Percentiles rank a stretch among this genome's conserved stretches.
phyloP scores from a whole-genome alignment of 35 echinoderm and acorn worm species.

The Heliocidaris erythrogramma region DNA sequence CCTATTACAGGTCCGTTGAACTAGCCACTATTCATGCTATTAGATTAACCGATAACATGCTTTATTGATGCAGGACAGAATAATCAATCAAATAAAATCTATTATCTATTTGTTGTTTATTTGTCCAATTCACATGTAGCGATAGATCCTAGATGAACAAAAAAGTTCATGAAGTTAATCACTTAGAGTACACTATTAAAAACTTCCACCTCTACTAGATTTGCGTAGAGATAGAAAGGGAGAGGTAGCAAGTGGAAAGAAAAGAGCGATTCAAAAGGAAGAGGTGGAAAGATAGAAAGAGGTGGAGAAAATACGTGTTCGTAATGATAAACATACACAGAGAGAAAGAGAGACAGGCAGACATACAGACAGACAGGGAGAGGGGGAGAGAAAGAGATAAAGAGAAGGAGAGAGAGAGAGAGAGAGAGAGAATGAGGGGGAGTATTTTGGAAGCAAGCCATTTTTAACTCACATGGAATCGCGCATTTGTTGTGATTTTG shows the following conservation, averaged over 20 bases:
- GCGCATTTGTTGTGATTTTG: too few relatives aligned
- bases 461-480: too few relatives aligned
- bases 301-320: too few relatives aligned
- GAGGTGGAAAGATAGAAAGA: too few relatives aligned
- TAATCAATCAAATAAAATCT: not conserved
- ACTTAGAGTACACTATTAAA: not conserved
- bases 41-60: not conserved
- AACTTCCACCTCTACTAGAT: not conserved
- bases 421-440: too few relatives aligned
- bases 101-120: not conserved
- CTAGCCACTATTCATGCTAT: not conserved
- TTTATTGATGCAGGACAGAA: not conserved
- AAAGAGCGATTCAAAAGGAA: not conserved
- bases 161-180: constrained; percentile 3
- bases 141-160: not conserved
- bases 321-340: too few relatives aligned
- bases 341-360: too few relatives aligned
- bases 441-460: too few relatives aligned
- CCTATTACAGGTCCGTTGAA: not conserved
- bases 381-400: too few relatives aligned
- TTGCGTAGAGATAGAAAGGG: not conserved
- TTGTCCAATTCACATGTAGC: not conserved
- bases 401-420: too few relatives aligned
- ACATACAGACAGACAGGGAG: too few relatives aligned
- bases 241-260: not conserved